Conservation (phyloP, 1,140 invertebrate genomes). For the Leptinotarsa defecta region DNA sequence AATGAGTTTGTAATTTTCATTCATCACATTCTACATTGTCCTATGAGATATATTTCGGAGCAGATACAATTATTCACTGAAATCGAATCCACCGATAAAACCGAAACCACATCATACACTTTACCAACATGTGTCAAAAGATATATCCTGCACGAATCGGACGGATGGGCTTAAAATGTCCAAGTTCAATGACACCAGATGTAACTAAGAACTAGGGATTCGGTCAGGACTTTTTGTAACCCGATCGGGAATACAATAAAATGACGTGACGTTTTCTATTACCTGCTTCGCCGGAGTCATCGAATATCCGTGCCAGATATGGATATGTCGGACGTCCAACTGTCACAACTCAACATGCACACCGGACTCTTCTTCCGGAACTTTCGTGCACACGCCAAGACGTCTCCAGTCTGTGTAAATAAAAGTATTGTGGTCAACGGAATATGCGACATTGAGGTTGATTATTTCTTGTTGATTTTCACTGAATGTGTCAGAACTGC, state of each 20-base stretch:
- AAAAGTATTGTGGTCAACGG: neutral
- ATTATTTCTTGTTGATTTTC: too few species aligned
- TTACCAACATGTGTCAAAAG: too few species aligned
- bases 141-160: too few species aligned
- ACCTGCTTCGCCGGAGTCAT: slow-evolving; percentile 4
- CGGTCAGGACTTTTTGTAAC: neutral
- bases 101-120: too few species aligned
- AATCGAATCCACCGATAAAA: too few species aligned
- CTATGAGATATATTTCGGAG: too few species aligned
- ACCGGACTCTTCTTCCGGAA: slow-evolving; percentile 1
- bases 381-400: neutral
- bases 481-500: too few species aligned
- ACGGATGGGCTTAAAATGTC: too few species aligned
- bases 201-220: slow-evolving; percentile 8
- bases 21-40: too few species aligned
- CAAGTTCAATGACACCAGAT: neutral
- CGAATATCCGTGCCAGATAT: slow-evolving; percentile 8
- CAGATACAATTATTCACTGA: too few species aligned
- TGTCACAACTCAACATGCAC: neutral
- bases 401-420: slow-evolving; percentile 2
- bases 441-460: neutral
- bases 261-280: slow-evolving; percentile 8
- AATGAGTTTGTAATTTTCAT: too few species aligned
- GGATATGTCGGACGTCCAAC: neutral
- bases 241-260: slow-evolving; percentile 8